These are phyloP conservation scores for Anthrax anthrax DNA, from an alignment of 2,888 invertebrate genomes.

Conservation along the genomic window DNA sequence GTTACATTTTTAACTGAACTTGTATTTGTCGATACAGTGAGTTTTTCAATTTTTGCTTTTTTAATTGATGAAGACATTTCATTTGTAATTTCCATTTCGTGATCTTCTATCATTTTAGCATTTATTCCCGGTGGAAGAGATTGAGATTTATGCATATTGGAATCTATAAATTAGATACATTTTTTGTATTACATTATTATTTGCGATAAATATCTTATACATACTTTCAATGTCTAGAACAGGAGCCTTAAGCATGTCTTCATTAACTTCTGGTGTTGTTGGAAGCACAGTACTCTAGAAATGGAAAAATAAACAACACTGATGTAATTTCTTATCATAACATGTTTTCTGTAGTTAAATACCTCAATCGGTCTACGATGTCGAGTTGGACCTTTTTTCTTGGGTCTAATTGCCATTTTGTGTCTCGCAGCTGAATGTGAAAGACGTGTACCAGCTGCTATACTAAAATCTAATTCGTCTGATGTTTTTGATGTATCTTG, in stretches of 20 bases:
- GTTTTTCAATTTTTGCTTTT: conserved; percentile 15
- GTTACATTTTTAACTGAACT: conserved; percentile 9
- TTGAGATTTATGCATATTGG: conserved; percentile 23
- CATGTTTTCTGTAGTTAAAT: too few relatives aligned
- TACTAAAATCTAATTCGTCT: conserved; percentile 27
- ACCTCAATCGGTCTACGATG: conserved; percentile 45
- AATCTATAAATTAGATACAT: not conserved
- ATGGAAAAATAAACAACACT: not conserved
- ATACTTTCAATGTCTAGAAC: conserved; percentile 41
- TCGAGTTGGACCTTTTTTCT: conserved; percentile 57
- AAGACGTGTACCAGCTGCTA: conserved; percentile 39
- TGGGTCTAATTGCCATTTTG: conserved; percentile 63
- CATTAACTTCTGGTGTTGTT: conserved; percentile 63
- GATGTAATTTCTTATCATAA: too few relatives aligned
- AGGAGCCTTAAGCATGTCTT: conserved; percentile 51
- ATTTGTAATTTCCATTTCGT: conserved; percentile 10
- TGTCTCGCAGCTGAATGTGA: conserved; percentile 69
- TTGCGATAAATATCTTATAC: not conserved
- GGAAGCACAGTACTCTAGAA: conserved; percentile 42
- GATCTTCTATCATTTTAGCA: conserved; percentile 22
- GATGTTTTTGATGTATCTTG: conserved; percentile 13
- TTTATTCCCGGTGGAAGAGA: conserved; percentile 29
- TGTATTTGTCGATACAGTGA: not conserved
- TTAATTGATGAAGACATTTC: conserved; percentile 9
- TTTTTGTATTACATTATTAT: not conserved